Evolutionary conservation across 2,888 invertebrate species (phyloP), one percentile per base, ranked within the genome.

Genomic region (Hymenopus coronatus): DNA sequence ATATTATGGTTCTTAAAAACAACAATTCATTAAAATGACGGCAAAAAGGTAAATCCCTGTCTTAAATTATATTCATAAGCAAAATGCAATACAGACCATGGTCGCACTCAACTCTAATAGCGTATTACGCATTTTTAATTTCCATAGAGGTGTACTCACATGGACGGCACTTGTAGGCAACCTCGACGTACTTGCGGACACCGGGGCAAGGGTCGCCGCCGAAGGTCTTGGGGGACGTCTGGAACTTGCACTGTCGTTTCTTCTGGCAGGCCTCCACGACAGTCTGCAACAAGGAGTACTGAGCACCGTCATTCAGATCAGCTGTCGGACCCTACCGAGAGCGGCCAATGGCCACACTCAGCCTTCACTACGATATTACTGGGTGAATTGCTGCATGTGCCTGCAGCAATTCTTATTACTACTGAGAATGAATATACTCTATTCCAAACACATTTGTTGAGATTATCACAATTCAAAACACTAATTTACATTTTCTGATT

Each of bases 131-230:
- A 2, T 12, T 40, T 12, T 40, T 12, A 12, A 40, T 40, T 40
- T 40, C 12, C 40, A 28, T 7, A 30, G 12, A 20, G 3, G n/a
- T 84, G 88, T 94, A 97, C 97, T 97, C 95, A 99, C 99, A 97
- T 92, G 99, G 99, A 94, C 98, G 96, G 95, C 99, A 99, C 94
- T 98, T 98, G 94, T 98, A 99, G 91, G 98, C 98, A 91, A 99
- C 98, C 94, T 98, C 98, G 91, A 98, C 97, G 94, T 98, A 98
- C 94, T 99, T 98, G 91, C 97, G 95, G 90, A 97, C 96, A 30
- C 97, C 97, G 20, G 98, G 98, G 93, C 99, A 99, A 0, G 98
- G 98, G 94, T 99, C 98, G 84, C 96, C 96, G 33, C 97, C 97
- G 92, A 98, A 97, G 86, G 97, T 97, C 92, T 96, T 96, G n/a